Evolutionary conservation across 2,113 vertebrate species (phyloP).

Genomic region (Loxodonta africana): DNA sequence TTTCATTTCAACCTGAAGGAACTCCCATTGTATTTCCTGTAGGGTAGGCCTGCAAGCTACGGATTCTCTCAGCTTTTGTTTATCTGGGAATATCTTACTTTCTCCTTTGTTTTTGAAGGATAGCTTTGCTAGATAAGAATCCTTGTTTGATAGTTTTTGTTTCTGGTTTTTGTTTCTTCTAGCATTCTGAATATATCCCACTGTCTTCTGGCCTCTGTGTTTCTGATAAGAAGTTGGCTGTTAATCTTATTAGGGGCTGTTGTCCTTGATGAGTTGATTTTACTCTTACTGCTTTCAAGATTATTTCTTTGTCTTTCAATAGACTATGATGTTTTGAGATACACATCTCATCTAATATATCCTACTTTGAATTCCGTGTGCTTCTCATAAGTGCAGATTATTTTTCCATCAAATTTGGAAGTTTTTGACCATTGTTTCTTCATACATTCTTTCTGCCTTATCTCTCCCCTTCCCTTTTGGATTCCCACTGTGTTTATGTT

Average conservation of each 20-base stretch:
- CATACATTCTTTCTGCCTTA: background rate
- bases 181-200: background rate
- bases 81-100: background rate
- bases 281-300: background rate
- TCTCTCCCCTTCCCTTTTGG: background rate
- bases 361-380: conserved; percentile 28
- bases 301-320: background rate
- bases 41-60: background rate
- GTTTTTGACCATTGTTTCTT: background rate
- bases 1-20: background rate
- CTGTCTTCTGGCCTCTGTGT: background rate
- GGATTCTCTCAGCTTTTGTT: background rate
- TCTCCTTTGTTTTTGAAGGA: no score
- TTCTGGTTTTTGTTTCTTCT: background rate
- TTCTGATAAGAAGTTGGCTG: background rate
- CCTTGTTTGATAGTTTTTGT: background rate
- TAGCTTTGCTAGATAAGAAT: no score
- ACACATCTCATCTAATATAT: background rate
- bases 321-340: background rate
- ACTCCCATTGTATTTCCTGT: background rate
- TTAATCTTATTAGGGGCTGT: background rate
- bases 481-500: background rate
- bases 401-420: background rate
- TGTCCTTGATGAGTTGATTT: background rate
- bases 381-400: background rate